These are phyloP conservation scores for Rachycentron canadum DNA, from an alignment of 2,797 vertebrate species.

Conservation along the genomic window DNA sequence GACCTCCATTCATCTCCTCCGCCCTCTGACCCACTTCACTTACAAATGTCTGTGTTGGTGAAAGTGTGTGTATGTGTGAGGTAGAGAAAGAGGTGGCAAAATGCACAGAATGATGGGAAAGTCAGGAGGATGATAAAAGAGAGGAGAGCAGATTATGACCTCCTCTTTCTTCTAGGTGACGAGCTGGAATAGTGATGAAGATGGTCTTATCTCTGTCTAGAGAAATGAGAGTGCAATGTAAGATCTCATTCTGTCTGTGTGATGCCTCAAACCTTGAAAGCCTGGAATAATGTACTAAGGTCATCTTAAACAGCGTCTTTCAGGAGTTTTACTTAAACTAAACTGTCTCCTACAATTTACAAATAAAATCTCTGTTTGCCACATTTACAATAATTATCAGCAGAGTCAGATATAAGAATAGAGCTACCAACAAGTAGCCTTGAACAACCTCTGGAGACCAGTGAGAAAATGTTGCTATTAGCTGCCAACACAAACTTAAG, in stretches of 20 bases:
- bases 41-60: conserved; percentile 69
- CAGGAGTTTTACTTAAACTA: background rate
- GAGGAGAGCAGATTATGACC: conserved; percentile 24
- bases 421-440: background rate
- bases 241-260: background rate
- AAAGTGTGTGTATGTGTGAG: conserved; percentile 42
- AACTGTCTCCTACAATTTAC: background rate
- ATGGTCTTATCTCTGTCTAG: background rate
- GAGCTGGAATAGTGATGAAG: background rate
- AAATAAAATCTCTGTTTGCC: background rate
- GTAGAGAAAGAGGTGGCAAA: conserved; percentile 31
- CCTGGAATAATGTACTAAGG: background rate
- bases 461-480: conserved; percentile 16
- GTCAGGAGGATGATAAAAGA: conserved; percentile 26
- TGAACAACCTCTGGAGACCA: conserved; percentile 3
- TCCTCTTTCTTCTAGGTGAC: conserved; percentile 10
- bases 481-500: conserved; percentile 20
- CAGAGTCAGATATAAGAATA: background rate
- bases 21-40: conserved; percentile 83
- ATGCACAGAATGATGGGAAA: conserved; percentile 40
- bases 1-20: conserved; percentile 70
- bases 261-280: background rate
- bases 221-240: background rate
- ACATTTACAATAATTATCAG: background rate
- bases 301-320: conserved; percentile 11